Evolutionary conservation across 2,113 vertebrate genomes (phyloP), one percentile per base, ranked within the genome.

Genomic region (Corythaeola cristata): DNA sequence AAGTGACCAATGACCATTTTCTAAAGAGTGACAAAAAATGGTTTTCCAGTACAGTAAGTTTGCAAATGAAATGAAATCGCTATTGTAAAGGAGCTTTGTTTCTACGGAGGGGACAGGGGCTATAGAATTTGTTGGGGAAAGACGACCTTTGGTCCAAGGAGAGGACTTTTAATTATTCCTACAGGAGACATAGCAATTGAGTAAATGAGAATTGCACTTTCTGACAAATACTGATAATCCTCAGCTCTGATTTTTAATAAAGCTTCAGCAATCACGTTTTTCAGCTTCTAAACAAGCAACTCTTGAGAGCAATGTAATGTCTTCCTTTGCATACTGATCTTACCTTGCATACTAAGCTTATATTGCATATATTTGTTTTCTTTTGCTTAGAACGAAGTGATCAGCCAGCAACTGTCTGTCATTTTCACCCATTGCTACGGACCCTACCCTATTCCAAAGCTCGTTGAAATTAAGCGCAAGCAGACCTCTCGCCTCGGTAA

Each of bases 361-460:
- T 23, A 0, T 47, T 91, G 67, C 67, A 11, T 72, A 3, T 94
- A 10, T 85, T 22, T 77, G 72, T 84, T 95, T 89, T 90, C 80
- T 97, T 90, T 78, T 52, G 82, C 58, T 32, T 97, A 99, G 99
- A 99, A 99, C 1, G 99, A 99, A 97, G 99, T 99, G 90, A 99
- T 99, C 98, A 99, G 99, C 97, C 99, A 99, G 98, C 99, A 99
- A 96, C 97, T 99, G 73, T 98, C 99, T 16, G 98, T 98, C 74
- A 99, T 99, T 97, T 99, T 99, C 97, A 99, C 99, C 24, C 99
- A 99, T 97, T 99, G 99, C 97, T 99, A 99, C 1, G 99, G 99
- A 49, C 99, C 99, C 4, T 99, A 99, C 93, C 99, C 99, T 62
- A 99, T 99, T 93, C 99, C 99, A 93, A 99, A 99, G 97, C 99